Evolutionary conservation across 2,797 vertebrate species (phyloP).

Genomic region (Basileuterus tristriatus): DNA sequence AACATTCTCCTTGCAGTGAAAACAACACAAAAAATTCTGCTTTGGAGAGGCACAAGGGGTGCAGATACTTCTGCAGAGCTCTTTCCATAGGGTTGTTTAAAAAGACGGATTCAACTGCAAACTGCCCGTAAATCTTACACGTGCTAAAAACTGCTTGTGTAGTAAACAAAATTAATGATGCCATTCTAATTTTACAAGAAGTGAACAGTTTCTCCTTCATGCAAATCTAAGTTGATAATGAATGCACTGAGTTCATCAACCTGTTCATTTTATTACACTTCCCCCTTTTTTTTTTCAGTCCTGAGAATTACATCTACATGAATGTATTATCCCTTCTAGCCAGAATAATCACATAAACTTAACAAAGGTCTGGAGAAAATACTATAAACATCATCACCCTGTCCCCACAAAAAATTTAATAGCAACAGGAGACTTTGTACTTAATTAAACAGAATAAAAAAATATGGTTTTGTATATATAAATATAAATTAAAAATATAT

Average conservation of each 20-base stretch:
- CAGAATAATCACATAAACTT: neutral
- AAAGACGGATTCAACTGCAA: neutral
- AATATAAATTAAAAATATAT: neutral
- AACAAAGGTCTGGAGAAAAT: neutral
- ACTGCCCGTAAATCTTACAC: neutral
- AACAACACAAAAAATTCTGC: neutral
- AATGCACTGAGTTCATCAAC: neutral
- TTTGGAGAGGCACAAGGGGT: neutral
- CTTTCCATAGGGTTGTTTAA: neutral
- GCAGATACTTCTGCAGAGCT: neutral
- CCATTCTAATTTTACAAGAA: conserved; percentile 28
- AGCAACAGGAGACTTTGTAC: neutral
- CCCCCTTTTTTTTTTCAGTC: neutral
- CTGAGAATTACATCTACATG: neutral
- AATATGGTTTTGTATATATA: accelerated
- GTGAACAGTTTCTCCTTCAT: conserved; percentile 15
- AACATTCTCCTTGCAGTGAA: neutral
- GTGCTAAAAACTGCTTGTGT: neutral
- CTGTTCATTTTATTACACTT: neutral
- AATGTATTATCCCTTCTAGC: neutral
- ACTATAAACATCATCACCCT: neutral
- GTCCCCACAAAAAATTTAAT: neutral
- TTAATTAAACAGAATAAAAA: neutral
- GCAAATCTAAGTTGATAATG: conserved; percentile 29
- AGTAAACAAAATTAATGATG: conserved; percentile 53